Evolutionary conservation across 2,797 vertebrate species (phyloP).

Genomic region (Oreochromis mossambicus): DNA sequence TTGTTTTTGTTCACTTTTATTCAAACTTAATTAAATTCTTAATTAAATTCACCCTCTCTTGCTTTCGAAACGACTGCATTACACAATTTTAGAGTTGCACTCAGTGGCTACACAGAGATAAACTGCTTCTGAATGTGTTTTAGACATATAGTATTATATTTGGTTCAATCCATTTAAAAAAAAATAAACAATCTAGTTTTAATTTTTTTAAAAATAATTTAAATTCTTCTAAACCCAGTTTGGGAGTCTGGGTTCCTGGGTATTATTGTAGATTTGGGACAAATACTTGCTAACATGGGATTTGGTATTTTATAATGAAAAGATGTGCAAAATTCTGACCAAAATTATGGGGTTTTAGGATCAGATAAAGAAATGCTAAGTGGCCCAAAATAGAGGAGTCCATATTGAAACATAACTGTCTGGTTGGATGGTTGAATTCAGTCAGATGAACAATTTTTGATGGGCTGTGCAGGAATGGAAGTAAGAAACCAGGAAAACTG

Average conservation of each 20-base stretch:
- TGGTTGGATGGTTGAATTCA: background rate
- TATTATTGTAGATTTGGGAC: background rate
- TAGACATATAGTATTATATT: background rate
- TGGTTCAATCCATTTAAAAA: background rate
- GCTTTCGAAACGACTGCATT: background rate
- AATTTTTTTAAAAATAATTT: fast-evolving
- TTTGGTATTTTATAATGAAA: background rate
- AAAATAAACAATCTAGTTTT: background rate
- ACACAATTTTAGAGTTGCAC: fast-evolving
- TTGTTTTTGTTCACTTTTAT: background rate
- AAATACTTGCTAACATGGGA: background rate
- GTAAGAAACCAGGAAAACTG: background rate
- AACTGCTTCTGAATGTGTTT: background rate
- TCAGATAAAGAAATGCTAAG: background rate
- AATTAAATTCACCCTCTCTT: fast-evolving
- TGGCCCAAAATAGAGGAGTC: background rate
- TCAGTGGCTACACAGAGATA: background rate
- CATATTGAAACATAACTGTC: background rate
- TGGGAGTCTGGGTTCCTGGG: background rate
- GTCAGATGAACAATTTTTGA: background rate
- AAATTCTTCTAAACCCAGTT: background rate
- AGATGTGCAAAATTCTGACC: background rate
- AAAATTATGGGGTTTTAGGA: fast-evolving
- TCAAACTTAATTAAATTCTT: fast-evolving
- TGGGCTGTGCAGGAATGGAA: background rate